These are phyloP conservation scores for Sebastes hubbsi DNA, from an alignment of 2,797 vertebrate species.

Conservation along the genomic window DNA sequence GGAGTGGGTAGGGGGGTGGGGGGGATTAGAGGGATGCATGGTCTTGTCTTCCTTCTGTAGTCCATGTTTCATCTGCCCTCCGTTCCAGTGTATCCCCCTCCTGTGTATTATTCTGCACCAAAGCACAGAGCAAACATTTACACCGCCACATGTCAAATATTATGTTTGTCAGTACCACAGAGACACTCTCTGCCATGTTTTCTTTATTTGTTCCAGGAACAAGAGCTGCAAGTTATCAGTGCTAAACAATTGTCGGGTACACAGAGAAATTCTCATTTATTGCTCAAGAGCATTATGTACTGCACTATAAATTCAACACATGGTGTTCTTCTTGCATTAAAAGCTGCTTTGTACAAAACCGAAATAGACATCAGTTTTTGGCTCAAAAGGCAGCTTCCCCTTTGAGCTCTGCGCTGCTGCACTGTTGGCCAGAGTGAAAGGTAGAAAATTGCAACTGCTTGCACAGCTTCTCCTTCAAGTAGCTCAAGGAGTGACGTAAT, in stretches of 20 bases:
- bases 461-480: slow-evolving; percentile 1
- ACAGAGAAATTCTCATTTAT: neutral
- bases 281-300: neutral
- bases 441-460: neutral
- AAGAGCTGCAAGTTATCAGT: slow-evolving; percentile 8
- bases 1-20: slow-evolving; percentile 46
- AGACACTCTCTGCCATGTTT: slow-evolving; percentile 6
- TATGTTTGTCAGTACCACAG: slow-evolving; percentile 26
- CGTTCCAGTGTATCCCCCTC: slow-evolving; percentile 32
- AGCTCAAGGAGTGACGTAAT: slow-evolving; percentile 27
- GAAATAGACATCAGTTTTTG: neutral
- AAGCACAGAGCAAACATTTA: slow-evolving; percentile 48
- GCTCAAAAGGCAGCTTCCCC: slow-evolving; percentile 2
- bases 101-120: slow-evolving; percentile 46
- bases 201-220: slow-evolving; percentile 24
- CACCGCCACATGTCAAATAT: slow-evolving; percentile 45
- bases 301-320: neutral
- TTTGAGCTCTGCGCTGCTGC: neutral
- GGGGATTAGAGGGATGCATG: slow-evolving; percentile 74
- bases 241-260: neutral
- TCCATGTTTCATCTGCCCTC: slow-evolving; percentile 61
- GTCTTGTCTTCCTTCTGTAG: slow-evolving; percentile 42
- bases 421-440: neutral
- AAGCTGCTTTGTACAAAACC: slow-evolving; percentile 15
- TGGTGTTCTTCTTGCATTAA: neutral